These are phyloP conservation scores for Stenurella melanura DNA, from an alignment of 2,888 invertebrate genomes.

Conservation along the genomic window DNA sequence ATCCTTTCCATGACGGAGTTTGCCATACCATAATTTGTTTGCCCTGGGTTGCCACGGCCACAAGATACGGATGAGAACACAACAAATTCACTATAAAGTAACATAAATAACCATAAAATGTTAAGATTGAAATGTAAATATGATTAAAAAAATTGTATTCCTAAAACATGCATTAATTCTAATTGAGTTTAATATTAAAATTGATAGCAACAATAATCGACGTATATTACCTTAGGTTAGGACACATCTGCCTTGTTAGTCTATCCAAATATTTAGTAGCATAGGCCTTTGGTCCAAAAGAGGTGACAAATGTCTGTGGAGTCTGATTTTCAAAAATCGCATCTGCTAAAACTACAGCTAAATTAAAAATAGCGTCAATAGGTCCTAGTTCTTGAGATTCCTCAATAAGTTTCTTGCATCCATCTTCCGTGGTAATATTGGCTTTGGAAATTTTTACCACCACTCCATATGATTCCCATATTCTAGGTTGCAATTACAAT, in stretches of 20 bases:
- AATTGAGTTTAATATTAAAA: too few species aligned
- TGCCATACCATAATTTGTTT: constrained; percentile 92
- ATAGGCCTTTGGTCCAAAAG: constrained; percentile 85
- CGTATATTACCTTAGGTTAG: constrained; percentile 57
- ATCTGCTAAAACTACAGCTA: constrained; percentile 88
- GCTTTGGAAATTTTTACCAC: constrained; percentile 81
- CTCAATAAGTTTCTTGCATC: constrained; percentile 82
- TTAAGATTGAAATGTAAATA: neutral
- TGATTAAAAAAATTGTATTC: neutral
- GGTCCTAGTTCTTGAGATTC: constrained; percentile 80
- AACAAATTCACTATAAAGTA: constrained; percentile 81
- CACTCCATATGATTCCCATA: constrained; percentile 84
- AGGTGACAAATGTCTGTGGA: constrained; percentile 79
- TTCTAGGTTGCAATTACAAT: constrained; percentile 69
- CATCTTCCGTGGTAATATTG: constrained; percentile 82
- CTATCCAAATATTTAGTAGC: constrained; percentile 87
- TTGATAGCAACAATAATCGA: too few species aligned
- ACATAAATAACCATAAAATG: neutral
- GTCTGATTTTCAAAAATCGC: constrained; percentile 87
- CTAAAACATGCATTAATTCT: too few species aligned
- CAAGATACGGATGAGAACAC: constrained; percentile 94
- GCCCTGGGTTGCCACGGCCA: constrained; percentile 93
- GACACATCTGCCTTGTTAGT: constrained; percentile 62
- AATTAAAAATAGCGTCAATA: constrained; percentile 91
- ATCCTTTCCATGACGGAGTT: constrained; percentile 94